These are phyloP conservation scores for Cataglyphis livida DNA, from an alignment of 2,888 invertebrate genomes.

Conservation along the genomic window DNA sequence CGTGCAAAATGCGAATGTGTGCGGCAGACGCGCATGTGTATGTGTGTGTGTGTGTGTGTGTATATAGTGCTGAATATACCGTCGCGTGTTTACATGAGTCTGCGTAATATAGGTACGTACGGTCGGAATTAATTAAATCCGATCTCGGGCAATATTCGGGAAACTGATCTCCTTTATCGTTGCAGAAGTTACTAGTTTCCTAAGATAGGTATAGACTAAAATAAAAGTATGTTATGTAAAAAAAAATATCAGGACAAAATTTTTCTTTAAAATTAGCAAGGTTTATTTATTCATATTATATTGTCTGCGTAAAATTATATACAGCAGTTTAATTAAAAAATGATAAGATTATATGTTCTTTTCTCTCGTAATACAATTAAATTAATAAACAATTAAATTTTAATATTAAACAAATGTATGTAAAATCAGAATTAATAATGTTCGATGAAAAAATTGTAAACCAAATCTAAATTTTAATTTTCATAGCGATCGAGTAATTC, in stretches of 20 bases:
- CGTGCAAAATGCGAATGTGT: constrained; percentile 9
- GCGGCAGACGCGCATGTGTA: background rate
- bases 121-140: constrained; percentile 53
- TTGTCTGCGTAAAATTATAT: background rate
- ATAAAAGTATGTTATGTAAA: background rate
- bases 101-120: constrained; percentile 43
- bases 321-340: background rate
- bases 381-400: too few relatives aligned
- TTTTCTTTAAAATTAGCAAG: background rate
- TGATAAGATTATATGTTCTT: background rate
- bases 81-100: constrained; percentile 40
- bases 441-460: background rate
- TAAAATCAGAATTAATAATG: background rate
- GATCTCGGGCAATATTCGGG: constrained; percentile 49
- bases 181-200: constrained; percentile 1
- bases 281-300: background rate
- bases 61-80: constrained; percentile 21
- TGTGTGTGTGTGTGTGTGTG: background rate
- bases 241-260: background rate
- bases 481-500: background rate
- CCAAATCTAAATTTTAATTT: background rate
- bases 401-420: too few relatives aligned
- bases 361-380: background rate
- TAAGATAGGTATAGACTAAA: background rate
- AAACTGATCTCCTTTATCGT: constrained; percentile 34